phyloP scores from a whole-genome alignment of 2,888 invertebrate genomes.

The Euspilapteryx auroguttella region DNA sequence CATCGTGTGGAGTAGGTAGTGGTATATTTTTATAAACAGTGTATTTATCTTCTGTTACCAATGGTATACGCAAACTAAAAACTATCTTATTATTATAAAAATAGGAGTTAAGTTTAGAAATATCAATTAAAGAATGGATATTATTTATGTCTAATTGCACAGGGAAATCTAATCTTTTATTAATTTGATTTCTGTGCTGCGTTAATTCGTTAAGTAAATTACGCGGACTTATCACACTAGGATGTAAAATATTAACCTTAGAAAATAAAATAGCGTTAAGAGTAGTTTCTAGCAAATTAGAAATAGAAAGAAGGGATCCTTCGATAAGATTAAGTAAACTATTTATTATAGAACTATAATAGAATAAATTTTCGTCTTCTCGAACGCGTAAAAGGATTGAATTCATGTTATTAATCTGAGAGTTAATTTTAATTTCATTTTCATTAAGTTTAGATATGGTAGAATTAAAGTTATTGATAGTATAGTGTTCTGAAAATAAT shows the following conservation, averaged over 20 bases:
- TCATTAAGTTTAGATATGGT: slow-evolving; percentile 8
- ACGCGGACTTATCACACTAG: background rate
- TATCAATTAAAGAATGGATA: background rate
- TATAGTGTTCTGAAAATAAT: no score
- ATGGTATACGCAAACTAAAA: background rate
- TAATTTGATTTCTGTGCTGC: background rate
- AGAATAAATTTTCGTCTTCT: background rate
- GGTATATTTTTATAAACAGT: background rate
- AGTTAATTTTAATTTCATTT: slow-evolving; percentile 9
- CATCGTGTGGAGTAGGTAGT: background rate
- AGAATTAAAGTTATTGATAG: slow-evolving; percentile 7
- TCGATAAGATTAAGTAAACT: background rate
- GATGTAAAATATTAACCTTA: background rate
- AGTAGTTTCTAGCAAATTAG: background rate
- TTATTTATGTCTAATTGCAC: background rate
- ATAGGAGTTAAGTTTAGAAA: background rate
- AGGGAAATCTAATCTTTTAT: background rate
- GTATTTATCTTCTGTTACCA: background rate
- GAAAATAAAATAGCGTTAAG: background rate
- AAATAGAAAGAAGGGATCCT: background rate
- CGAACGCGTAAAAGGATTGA: no score
- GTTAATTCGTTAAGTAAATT: background rate
- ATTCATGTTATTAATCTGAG: background rate
- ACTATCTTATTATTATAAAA: background rate
- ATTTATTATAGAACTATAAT: background rate